A percentile compares a stretch with the other conserved stretches of the same genome.
These are phyloP conservation scores for Melanerpes formicivorus DNA, from an alignment of 2,113 vertebrate genomes.

Conservation along the genomic window DNA sequence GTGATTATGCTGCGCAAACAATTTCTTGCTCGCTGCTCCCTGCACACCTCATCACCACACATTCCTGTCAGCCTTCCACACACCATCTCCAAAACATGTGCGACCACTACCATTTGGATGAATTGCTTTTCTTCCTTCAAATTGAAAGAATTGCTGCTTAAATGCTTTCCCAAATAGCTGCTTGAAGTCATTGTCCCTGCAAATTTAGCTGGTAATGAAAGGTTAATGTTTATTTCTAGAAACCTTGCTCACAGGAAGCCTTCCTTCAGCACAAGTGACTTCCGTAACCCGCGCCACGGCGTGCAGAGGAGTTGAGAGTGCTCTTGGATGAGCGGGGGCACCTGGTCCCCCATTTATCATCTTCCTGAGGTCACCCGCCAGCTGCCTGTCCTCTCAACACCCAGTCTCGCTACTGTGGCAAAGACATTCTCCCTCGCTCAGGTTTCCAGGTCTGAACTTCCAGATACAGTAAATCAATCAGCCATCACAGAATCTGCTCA, in stretches of 20 bases:
- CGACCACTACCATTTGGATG: not conserved
- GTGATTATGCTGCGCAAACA: not conserved
- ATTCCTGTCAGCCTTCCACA: not conserved
- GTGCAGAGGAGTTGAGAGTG: slow-evolving; percentile 54
- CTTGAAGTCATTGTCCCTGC: not conserved
- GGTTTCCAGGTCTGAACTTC: slow-evolving; percentile 74
- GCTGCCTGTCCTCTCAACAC: slow-evolving; percentile 87
- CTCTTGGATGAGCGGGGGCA: slow-evolving; percentile 73
- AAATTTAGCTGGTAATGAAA: not conserved
- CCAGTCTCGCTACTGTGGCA: slow-evolving; percentile 68
- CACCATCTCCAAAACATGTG: fast-evolving
- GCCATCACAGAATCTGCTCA: not conserved
- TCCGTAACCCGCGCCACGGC: slow-evolving; percentile 61
- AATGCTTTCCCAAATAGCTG: not conserved
- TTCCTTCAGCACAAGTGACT: slow-evolving; percentile 73
- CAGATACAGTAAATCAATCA: slow-evolving; percentile 72
- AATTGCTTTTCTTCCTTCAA: not conserved
- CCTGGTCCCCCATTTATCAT: slow-evolving; percentile 87
- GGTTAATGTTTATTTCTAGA: slow-evolving; percentile 67
- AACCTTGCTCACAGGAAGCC: slow-evolving; percentile 74
- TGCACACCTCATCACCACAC: not conserved
- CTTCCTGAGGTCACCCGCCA: slow-evolving; percentile 82
- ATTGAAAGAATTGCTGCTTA: not conserved
- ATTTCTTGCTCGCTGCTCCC: not conserved
- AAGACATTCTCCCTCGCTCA: slow-evolving; percentile 74